phyloP scores from a whole-genome alignment of 2,888 invertebrate species.

The Lithosia quadra region DNA sequence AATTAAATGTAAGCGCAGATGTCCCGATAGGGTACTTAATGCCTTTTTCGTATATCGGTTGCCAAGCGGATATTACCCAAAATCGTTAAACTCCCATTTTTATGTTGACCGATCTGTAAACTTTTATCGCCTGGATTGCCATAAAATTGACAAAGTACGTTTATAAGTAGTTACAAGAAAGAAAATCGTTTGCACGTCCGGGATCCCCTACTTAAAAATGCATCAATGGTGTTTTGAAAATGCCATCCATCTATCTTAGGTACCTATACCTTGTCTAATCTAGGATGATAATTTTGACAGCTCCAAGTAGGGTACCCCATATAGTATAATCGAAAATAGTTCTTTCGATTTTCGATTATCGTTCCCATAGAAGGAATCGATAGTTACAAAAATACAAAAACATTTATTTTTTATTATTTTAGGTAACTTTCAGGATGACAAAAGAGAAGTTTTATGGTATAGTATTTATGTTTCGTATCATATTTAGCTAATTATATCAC shows the following conservation, averaged over 20 bases:
- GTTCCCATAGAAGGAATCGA: no score
- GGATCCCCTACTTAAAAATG: neutral
- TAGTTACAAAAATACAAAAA: no score
- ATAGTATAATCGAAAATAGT: no score
- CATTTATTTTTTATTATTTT: no score
- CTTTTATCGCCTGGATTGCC: slow-evolving; percentile 40
- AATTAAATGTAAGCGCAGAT: slow-evolving; percentile 6
- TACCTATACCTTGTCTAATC: no score
- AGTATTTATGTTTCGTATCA: no score
- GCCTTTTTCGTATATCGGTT: slow-evolving; percentile 30
- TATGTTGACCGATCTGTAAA: slow-evolving; percentile 51
- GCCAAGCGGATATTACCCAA: slow-evolving; percentile 35
- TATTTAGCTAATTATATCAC: no score
- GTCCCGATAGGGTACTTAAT: slow-evolving; percentile 13
- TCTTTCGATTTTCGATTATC: no score
- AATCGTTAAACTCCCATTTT: slow-evolving; percentile 47
- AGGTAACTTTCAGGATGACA: no score
- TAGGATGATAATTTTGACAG: no score
- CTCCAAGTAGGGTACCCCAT: no score
- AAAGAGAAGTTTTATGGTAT: no score
- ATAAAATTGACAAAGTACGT: slow-evolving; percentile 37
- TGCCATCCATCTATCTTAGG: neutral
- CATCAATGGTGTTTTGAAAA: neutral
- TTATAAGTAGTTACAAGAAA: neutral
- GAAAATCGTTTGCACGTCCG: neutral